A percentile compares a stretch with the other conserved stretches of the same genome.
These are phyloP conservation scores for Melopsittacus undulatus DNA, from an alignment of 2,797 vertebrate genomes.

Conservation along the genomic window DNA sequence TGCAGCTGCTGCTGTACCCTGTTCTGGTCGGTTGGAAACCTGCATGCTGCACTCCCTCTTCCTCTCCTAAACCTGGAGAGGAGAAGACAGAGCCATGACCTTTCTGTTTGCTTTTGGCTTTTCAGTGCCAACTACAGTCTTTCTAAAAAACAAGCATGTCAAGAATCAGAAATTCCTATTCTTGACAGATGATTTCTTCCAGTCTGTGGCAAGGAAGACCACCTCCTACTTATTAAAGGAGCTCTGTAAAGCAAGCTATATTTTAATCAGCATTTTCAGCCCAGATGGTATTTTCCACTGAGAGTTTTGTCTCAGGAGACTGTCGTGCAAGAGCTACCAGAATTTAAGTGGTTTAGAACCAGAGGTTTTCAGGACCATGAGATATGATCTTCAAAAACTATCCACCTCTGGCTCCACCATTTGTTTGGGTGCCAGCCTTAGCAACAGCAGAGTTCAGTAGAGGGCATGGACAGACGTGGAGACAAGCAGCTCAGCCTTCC, in stretches of 20 bases:
- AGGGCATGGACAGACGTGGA: neutral
- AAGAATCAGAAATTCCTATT: neutral
- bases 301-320: neutral
- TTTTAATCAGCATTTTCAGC: slow-evolving; percentile 4
- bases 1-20: neutral
- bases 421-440: slow-evolving; percentile 15
- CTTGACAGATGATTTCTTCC: neutral
- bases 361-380: neutral
- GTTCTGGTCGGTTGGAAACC: neutral
- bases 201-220: neutral
- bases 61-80: neutral
- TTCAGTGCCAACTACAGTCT: neutral
- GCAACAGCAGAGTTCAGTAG: neutral
- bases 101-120: neutral
- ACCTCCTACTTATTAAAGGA: neutral
- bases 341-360: neutral
- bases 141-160: neutral
- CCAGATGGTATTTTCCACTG: neutral
- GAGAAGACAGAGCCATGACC: neutral
- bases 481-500: slow-evolving; percentile 12
- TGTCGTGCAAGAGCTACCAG: neutral
- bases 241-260: neutral
- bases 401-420: neutral
- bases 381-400: neutral
- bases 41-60: neutral